These are phyloP conservation scores for Trichoplusia ni DNA, from an alignment of 1,140 invertebrate species.

Conservation along the genomic window DNA sequence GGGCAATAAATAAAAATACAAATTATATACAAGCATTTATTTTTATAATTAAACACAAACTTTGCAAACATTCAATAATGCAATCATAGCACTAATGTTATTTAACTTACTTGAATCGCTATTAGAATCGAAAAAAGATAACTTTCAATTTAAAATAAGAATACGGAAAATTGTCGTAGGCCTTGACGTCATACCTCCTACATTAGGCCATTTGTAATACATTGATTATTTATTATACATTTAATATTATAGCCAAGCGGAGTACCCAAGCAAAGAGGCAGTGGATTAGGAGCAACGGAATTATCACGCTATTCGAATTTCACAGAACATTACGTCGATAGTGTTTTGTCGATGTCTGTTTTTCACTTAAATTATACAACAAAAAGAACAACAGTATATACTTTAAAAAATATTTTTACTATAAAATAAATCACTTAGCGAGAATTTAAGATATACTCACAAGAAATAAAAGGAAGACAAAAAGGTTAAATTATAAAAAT, in stretches of 20 bases:
- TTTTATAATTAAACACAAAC: constrained; percentile 78
- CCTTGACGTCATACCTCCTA: constrained; percentile 41
- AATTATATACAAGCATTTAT: constrained; percentile 79
- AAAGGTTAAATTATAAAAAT: not conserved
- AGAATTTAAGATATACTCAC: not conserved
- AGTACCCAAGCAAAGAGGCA: constrained; percentile 18
- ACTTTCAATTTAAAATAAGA: constrained; percentile 49
- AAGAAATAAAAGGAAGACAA: not conserved
- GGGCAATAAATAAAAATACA: constrained; percentile 43
- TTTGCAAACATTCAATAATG: constrained; percentile 78
- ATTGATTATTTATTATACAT: constrained; percentile 27
- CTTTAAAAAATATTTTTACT: not conserved
- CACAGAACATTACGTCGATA: no score
- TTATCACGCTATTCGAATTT: constrained; percentile 4
- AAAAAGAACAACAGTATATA: no score
- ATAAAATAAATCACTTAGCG: not conserved
- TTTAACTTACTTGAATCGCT: constrained; percentile 71
- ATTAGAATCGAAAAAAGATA: constrained; percentile 74
- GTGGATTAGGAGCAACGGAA: constrained; percentile 14
- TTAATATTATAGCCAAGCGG: constrained; percentile 45
- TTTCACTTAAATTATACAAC: no score
- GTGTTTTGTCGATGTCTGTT: no score
- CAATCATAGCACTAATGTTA: constrained; percentile 74
- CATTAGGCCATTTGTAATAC: constrained; percentile 43
- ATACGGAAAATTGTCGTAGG: constrained; percentile 47